Conservation (phyloP, 1,140 invertebrate genomes). For the Temnothorax nylanderi region DNA sequence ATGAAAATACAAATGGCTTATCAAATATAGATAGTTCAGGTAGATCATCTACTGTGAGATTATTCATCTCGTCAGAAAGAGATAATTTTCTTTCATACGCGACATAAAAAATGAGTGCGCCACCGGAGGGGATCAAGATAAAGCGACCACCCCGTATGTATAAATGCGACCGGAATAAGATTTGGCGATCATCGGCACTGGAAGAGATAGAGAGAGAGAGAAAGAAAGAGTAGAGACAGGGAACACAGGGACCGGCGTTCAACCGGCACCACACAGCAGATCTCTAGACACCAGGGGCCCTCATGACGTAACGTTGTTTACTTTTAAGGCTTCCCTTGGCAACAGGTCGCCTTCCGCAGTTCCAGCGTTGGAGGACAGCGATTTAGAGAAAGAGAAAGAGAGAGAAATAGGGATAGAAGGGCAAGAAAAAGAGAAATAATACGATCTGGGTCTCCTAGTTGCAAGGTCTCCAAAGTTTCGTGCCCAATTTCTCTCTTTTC, state of each 20-base stretch:
- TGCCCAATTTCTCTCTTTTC: slow-evolving; percentile 12
- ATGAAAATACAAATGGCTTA: background rate
- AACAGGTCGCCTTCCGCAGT: slow-evolving; percentile 76
- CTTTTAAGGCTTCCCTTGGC: slow-evolving; percentile 78
- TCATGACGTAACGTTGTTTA: slow-evolving; percentile 79
- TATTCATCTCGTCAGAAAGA: background rate
- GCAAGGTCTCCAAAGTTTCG: slow-evolving; percentile 34
- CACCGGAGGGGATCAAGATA: slow-evolving; percentile 12
- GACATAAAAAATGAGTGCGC: background rate
- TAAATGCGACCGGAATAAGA: slow-evolving; percentile 28
- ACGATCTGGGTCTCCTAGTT: background rate
- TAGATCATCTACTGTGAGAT: background rate
- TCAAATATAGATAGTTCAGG: background rate
- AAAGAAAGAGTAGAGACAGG: slow-evolving; percentile 39
- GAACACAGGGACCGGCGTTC: slow-evolving; percentile 58
- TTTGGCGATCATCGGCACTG: slow-evolving; percentile 53
- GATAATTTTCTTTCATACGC: background rate
- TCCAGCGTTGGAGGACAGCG: slow-evolving; percentile 46
- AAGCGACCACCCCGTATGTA: slow-evolving; percentile 38
- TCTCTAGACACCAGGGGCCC: slow-evolving; percentile 64
- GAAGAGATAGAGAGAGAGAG: slow-evolving; percentile 60
- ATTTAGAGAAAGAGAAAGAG: slow-evolving; percentile 29
- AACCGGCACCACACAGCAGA: slow-evolving; percentile 44
- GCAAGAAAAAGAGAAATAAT: background rate
- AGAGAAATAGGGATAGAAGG: background rate